Base-by-base conservation (phyloP, 2,888 invertebrate genomes). In the Cerastis leucographa region DNA sequence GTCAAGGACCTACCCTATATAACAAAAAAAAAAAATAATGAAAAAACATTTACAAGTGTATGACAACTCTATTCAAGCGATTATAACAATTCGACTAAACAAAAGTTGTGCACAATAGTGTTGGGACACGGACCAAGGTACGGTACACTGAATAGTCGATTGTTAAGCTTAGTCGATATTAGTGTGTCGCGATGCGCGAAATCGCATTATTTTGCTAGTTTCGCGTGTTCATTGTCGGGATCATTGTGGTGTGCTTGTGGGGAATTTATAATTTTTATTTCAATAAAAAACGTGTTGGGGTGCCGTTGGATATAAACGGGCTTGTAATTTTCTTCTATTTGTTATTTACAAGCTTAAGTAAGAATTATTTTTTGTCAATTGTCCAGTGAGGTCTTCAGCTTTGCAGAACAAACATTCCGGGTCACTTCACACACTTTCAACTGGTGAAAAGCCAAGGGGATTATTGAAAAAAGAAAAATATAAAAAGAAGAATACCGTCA, bases 131-230 rank as follows among this genome's bases (percentile, higher is more conserved):
- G 35, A 61, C 42, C n/a, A 9, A 14, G 17, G 71, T 83, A 83
- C 81, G 87, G 80, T 83, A 84, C 87, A 82, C 67, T 86, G 83
- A 81, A 84, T 86, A 78, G 80, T 86, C 84, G 80, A 88, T 87
- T 89, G 87, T 88, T 76, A 69, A 67, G 68, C 74, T 81, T 82
- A 84, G 74, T 74, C 79, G 71, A 82, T 84, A 88, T 89, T 87
- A 82, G 84, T 79, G 85, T 87, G 83, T 86, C 51, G 69, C 84
- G 90, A 89, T 90, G 92, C 93, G 90, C 88, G 86, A 94, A 94
- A 94, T 94, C 93, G 92, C 86, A 94, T 94, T 94, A 94, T 93
- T 90, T 91, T 90, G 92, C 91, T 91, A 93, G 91, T 91, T 92
- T 91, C 88, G 78, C 88, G 86, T 86, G 78, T 83, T 80, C 78